phyloP scores from a whole-genome alignment of 2,113 vertebrate genomes.

The Tychaedon coryphoeus region DNA sequence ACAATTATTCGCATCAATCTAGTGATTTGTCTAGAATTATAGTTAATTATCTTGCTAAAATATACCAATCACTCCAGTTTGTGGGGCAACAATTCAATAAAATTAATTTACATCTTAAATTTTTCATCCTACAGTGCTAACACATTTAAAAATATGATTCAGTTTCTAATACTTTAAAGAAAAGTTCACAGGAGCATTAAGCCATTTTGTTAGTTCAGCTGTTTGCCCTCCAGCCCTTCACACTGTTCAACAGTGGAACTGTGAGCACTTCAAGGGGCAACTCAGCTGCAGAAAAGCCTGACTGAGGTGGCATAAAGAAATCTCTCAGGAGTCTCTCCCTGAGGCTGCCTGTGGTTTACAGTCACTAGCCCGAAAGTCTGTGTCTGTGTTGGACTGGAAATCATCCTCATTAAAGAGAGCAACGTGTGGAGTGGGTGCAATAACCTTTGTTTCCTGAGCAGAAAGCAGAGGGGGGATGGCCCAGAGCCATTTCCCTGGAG shows the following conservation, averaged over 20 bases:
- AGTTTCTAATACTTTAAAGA: neutral
- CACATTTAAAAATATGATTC: neutral
- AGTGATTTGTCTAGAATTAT: neutral
- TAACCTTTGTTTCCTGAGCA: accelerated
- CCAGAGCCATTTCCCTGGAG: neutral
- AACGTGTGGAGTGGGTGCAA: accelerated
- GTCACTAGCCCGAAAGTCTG: no score
- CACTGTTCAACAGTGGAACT: neutral
- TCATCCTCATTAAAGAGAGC: neutral
- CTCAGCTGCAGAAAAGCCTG: neutral
- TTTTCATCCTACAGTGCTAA: neutral
- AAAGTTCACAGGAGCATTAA: neutral
- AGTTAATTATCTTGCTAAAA: neutral
- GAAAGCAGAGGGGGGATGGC: neutral
- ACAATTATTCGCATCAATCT: neutral
- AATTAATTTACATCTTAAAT: neutral
- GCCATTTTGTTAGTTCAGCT: neutral
- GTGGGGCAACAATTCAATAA: neutral
- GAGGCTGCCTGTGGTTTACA: neutral
- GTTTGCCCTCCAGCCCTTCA: neutral
- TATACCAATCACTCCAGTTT: neutral
- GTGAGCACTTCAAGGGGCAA: neutral
- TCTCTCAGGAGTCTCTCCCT: neutral
- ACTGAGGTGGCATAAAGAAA: neutral
- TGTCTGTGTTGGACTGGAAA: neutral